These are phyloP conservation scores for Eilema depressum DNA, from an alignment of 2,888 invertebrate species.

Conservation along the genomic window DNA sequence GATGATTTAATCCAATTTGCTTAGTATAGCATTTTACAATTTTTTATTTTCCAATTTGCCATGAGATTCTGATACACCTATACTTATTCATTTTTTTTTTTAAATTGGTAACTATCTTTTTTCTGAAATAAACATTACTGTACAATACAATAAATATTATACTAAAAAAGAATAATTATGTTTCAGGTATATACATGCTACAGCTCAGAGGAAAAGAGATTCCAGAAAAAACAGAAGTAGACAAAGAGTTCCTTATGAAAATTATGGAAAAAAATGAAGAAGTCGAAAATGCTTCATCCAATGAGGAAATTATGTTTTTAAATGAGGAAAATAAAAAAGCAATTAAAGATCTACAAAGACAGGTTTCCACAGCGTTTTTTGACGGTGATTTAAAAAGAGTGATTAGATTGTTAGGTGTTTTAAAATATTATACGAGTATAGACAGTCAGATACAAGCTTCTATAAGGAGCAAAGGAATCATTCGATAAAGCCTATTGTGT, in stretches of 20 bases:
- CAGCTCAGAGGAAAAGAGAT: conserved; percentile 89
- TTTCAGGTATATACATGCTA: conserved; percentile 92
- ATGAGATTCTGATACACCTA: too few relatives aligned
- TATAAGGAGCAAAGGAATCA: conserved; percentile 87
- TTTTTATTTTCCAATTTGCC: too few relatives aligned
- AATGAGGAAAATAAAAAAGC: conserved; percentile 86
- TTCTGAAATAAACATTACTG: too few relatives aligned
- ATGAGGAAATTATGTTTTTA: conserved; percentile 86
- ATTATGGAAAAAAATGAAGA: conserved; percentile 97
- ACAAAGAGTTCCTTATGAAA: conserved; percentile 91
- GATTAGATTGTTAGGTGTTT: conserved; percentile 89
- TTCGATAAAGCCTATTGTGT: conserved; percentile 60
- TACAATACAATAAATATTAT: too few relatives aligned
- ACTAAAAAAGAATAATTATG: too few relatives aligned
- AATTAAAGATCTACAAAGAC: conserved; percentile 82
- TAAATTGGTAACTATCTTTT: too few relatives aligned
- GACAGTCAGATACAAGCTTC: conserved; percentile 91
- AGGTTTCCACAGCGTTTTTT: conserved; percentile 89
- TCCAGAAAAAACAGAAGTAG: conserved; percentile 89
- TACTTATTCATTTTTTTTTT: too few relatives aligned
- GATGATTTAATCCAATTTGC: too few relatives aligned
- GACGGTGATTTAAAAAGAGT: conserved; percentile 89
- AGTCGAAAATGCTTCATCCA: conserved; percentile 89
- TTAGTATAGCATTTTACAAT: too few relatives aligned
- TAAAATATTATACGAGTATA: conserved; percentile 95